Base-by-base conservation (phyloP, 1,140 invertebrate species). In the Olivierus martensii region DNA sequence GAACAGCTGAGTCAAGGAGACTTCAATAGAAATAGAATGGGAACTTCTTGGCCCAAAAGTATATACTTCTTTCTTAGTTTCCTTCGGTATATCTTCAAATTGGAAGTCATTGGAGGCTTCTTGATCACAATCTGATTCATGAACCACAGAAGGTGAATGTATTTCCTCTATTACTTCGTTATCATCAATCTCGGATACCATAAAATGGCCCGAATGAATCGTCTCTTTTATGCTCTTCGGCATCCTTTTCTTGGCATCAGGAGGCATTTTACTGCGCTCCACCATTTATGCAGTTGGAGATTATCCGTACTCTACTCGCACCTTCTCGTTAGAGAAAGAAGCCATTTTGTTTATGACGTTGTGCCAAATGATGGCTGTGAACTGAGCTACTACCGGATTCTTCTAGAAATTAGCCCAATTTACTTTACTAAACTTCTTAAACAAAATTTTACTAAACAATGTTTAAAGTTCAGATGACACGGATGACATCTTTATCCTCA, bases 181-280 rank as follows among this genome's bases (percentile, higher is more conserved):
- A 69, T 95, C 90, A 71, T 73, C 70, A 17, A 96, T 92, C 68
- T 91, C 81, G 45, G 89, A 95, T 38, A 96, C 83, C 93, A 97
- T 97, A 71, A 96, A 97, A 69, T 97, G 92, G 17, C 93, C 93
- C 61, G 90, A 95, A 69, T 96, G 92, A 62, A 96, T 96, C 2
- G 82, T 79, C 68, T 92, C 88, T 35, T 56, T 56, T 45, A 52
- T 51, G 7, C 46, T 22, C 12, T 56, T 56, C 46, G 39, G 54
- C 28, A 28, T 28, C 18, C 46, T 47, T 18, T 51, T 56, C n/a
- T 38, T 42, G 15, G 45, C 49, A 36, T 46, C 34, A 18, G 54
- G 54, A 22, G 54, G 45, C 54, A 56, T 56, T 28, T 28, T 28
- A 28, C 28, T 28, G 28, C 28, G 9, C 28, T 28, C 28, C 28